phyloP scores from a whole-genome alignment of 2,113 vertebrate species.

The Sardina pilchardus region DNA sequence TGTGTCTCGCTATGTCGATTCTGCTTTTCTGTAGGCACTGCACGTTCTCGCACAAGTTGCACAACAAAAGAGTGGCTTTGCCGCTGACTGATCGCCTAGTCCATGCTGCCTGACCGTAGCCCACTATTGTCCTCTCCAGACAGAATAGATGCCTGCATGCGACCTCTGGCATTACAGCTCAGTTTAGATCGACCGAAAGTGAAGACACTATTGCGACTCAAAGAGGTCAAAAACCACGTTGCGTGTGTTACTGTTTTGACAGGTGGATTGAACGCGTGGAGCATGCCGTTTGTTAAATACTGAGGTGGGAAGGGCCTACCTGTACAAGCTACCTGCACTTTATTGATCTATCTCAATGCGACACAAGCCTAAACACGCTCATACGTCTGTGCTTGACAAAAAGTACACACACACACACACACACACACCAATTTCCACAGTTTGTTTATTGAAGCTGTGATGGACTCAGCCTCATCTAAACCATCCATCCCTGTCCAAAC shows the following conservation, averaged over 20 bases:
- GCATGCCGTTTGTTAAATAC: neutral
- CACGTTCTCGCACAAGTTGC: neutral
- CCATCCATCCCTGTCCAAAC: neutral
- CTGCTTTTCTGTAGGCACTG: neutral
- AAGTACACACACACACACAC: neutral
- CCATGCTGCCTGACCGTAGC: neutral
- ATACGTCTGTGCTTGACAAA: neutral
- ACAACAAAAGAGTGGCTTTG: conserved; percentile 3
- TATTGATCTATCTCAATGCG: neutral
- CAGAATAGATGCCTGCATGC: neutral
- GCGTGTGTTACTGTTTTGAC: neutral
- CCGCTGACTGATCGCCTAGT: neutral
- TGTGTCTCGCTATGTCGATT: neutral
- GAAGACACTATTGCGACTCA: neutral
- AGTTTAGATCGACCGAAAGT: too few relatives aligned
- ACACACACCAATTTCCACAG: neutral
- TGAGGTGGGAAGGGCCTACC: neutral
- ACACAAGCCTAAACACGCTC: neutral
- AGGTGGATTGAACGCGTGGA: neutral
- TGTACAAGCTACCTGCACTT: neutral
- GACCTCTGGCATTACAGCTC: neutral
- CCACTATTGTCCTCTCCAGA: neutral
- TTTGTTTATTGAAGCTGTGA: neutral
- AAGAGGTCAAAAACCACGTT: neutral
- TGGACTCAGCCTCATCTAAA: neutral